Conservation (phyloP, 2,888 invertebrate genomes). For the Parnassius glacialis region DNA sequence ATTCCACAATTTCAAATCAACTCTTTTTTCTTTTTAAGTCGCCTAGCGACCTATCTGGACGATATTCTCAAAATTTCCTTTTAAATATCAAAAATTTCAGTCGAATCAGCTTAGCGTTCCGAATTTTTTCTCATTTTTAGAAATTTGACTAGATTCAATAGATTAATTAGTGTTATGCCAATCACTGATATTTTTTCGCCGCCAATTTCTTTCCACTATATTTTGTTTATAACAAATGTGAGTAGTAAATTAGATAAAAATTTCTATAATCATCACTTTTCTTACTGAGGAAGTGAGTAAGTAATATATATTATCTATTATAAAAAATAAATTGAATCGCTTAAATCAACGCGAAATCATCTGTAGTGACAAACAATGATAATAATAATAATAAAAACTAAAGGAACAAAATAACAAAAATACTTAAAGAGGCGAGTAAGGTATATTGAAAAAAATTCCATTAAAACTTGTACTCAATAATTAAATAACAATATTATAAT, state of each 20-base stretch:
- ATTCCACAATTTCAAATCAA: constrained; percentile 77
- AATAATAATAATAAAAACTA: constrained; percentile 78
- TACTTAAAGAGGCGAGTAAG: constrained; percentile 68
- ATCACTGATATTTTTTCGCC: constrained; percentile 47
- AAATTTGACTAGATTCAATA: constrained; percentile 80
- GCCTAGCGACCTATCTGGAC: constrained; percentile 75
- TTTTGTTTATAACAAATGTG: constrained; percentile 37
- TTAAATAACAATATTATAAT: constrained; percentile 80
- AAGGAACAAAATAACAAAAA: constrained; percentile 79
- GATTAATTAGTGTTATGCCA: constrained; percentile 58
- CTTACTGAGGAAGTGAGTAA: constrained; percentile 68
- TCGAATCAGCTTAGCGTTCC: constrained; percentile 68
- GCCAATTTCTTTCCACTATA: constrained; percentile 52
- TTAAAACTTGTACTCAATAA: constrained; percentile 80
- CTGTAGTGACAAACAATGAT: constrained; percentile 71
- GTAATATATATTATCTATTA: constrained; percentile 55
- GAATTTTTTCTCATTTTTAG: constrained; percentile 52
- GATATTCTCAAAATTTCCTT: constrained; percentile 53
- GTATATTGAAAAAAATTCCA: constrained; percentile 76
- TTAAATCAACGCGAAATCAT: constrained; percentile 57
- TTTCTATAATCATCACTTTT: constrained; percentile 59
- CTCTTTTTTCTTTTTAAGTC: constrained; percentile 54
- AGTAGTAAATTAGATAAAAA: constrained; percentile 42
- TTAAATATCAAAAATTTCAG: constrained; percentile 58
- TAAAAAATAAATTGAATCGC: constrained; percentile 62